Conservation (phyloP, 2,113 vertebrate genomes). For the Tragelaphus strepsiceros region DNA sequence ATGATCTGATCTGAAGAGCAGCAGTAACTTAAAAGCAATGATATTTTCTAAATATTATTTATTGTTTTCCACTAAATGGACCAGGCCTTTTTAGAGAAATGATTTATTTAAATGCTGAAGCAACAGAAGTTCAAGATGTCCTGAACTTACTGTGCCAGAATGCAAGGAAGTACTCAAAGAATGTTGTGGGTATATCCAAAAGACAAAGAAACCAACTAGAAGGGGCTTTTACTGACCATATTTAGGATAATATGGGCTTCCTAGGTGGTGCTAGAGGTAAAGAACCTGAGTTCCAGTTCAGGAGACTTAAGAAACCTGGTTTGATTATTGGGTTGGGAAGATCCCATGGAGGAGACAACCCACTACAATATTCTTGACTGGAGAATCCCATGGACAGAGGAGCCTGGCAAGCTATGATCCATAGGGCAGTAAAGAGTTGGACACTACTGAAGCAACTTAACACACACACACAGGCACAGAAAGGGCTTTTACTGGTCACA, state of each 20-base stretch:
- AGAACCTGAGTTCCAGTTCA: not conserved
- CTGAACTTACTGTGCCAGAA: not conserved
- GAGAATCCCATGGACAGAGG: not conserved
- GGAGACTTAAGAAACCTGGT: not conserved
- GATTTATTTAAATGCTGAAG: not conserved
- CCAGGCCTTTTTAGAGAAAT: not conserved
- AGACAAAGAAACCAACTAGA: not conserved
- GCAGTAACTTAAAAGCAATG: not conserved
- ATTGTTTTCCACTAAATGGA: not conserved
- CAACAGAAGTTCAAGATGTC: not conserved
- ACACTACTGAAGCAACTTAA: not conserved
- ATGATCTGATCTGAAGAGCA: not conserved
- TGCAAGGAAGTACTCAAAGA: not conserved
- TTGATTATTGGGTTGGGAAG: not conserved
- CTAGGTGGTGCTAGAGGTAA: not conserved
- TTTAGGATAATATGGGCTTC: not conserved
- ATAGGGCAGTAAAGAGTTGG: not conserved
- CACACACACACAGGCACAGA: not conserved
- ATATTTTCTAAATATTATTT: not conserved
- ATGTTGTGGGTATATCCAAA: not conserved
- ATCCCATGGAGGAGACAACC: not conserved
- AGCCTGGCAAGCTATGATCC: not conserved
- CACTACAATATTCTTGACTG: not conserved
- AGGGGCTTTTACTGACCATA: not conserved
- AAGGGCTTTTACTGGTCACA: not conserved